Base-by-base conservation (phyloP, 2,888 invertebrate genomes). In the Apantesis nais region DNA sequence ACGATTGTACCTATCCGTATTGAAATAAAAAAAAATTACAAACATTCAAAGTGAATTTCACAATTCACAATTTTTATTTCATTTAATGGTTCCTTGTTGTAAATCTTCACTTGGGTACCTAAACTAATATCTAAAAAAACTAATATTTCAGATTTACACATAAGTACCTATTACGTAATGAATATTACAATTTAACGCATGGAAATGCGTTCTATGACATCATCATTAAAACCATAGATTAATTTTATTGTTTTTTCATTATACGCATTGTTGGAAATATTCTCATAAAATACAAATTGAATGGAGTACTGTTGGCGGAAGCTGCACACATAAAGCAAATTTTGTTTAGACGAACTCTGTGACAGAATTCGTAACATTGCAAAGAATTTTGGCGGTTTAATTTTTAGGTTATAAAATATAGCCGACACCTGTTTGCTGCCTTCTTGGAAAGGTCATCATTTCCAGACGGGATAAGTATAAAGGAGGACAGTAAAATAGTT, bases 261-360 rank as follows among this genome's bases (percentile, higher is more conserved):
- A 64, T n/a, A 64, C 64, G 48, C 48, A 31, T 64, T 48, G 44
- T 64, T 64, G 48, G 48, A 52, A 64, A 64, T 12, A 31, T 64
- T 64, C 31, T 48, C 29, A 63, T 67, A 58, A 34, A 31, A 64
- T 64, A 39, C 31, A 19, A n/a, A 52, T 52, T 52, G 48, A 52
- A 52, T 52, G 2, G 34, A 34, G 34, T 34, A 34, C 34, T 34
- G 34, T 34, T 52, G 22, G 8, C 22, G 48, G n/a, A 52, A 52
- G n/a, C 8, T 52, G 48, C n/a, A n/a, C 11, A 52, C 1, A 52
- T 48, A 22, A 48, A 22, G 19, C 22, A n/a, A 52, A 52, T n/a
- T 52, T n/a, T 2, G 0, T 48, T 48, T 48, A 1, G 22, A 14
- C 22, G 9, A 22, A 1, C 22, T 22, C 4, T 44, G 44, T 37